A percentile compares a stretch with the other conserved stretches of the same genome.
These are phyloP conservation scores for Jacana jacana DNA, from an alignment of 2,113 vertebrate genomes.

Conservation along the genomic window DNA sequence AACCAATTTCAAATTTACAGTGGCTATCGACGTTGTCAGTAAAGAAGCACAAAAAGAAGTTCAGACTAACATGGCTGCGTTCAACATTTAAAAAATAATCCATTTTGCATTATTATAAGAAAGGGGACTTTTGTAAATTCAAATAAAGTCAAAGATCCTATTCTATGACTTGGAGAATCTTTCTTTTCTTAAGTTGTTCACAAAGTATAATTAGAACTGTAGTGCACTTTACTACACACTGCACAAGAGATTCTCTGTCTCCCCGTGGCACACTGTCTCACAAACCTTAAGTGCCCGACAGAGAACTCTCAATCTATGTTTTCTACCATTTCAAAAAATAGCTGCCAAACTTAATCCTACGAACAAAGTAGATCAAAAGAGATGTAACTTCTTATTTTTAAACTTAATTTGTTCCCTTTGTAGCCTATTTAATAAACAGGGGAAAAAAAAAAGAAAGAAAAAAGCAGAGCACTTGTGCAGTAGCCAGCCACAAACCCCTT, in stretches of 20 bases:
- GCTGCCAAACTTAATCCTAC: not conserved
- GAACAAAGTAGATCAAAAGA: not conserved
- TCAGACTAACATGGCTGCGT: not conserved
- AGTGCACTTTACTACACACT: not conserved
- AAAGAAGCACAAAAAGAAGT: not conserved
- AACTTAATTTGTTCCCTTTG: not conserved
- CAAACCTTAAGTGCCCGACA: not conserved
- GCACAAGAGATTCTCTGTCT: constrained; percentile 41
- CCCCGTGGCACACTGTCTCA: not conserved
- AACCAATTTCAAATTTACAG: constrained; percentile 14
- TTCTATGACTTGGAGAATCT: constrained; percentile 51
- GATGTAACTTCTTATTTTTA: not conserved
- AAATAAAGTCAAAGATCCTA: constrained; percentile 47
- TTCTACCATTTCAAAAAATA: not conserved
- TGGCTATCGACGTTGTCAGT: not conserved
- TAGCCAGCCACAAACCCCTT: not conserved
- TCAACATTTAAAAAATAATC: not conserved
- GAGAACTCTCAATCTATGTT: not conserved
- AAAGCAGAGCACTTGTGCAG: not conserved
- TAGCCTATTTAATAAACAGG: not conserved
- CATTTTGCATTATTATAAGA: not conserved
- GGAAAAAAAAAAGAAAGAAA: not conserved
- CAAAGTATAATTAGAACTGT: constrained; percentile 12
- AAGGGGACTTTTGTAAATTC: constrained; percentile 45
- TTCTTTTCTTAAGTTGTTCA: constrained; percentile 47